Evolutionary conservation across 2,888 invertebrate genomes (phyloP), one percentile per base, ranked within the genome.

Genomic region (Stenoptilia bipunctidactyla): DNA sequence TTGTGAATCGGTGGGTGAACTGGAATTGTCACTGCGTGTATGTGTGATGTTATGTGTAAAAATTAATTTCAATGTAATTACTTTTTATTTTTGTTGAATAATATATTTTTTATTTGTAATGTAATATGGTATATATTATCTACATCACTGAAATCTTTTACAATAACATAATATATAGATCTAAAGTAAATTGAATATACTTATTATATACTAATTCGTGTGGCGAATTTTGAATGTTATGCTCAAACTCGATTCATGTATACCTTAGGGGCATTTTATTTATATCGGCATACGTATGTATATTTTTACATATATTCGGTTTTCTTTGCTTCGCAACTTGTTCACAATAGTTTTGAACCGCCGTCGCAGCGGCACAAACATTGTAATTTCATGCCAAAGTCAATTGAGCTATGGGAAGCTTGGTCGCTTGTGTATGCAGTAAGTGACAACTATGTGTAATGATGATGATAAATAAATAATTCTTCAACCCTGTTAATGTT

Each of bases 351-450:
- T 20, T 20, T n/a, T n/a, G n/a, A n/a, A 25, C 25, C 9, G 25
- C 5, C 5, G 25, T 25, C 25, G 30, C 10, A 30, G 2, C 64
- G 55, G 77, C 79, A 77, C 79, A 79, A 77, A 79, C 63, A 57
- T 62, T 75, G 69, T 74, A 67, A 75, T 65, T 74, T 73, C 73
- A 83, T 82, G 80, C 82, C 82, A 83, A 83, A 83, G 82, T 82
- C 82, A 83, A 83, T 83, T 82, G 79, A 79, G 82, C 76, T 82
- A 77, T 69, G 70, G 65, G 79, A 67, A 66, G 79, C 77, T 79
- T 80, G 59, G 73, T 72, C 79, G 80, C 82, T 80, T 80, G 73
- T 79, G 71, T 82, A 73, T 72, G 66, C 70, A 65, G 70, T 80
- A 80, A 77, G 80, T 76, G 82, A 82, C 79, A 75, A 76, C 65